Conservation (phyloP, 92 coral and sea anemone genomes). For the Umimayanthus kanabou region DNA sequence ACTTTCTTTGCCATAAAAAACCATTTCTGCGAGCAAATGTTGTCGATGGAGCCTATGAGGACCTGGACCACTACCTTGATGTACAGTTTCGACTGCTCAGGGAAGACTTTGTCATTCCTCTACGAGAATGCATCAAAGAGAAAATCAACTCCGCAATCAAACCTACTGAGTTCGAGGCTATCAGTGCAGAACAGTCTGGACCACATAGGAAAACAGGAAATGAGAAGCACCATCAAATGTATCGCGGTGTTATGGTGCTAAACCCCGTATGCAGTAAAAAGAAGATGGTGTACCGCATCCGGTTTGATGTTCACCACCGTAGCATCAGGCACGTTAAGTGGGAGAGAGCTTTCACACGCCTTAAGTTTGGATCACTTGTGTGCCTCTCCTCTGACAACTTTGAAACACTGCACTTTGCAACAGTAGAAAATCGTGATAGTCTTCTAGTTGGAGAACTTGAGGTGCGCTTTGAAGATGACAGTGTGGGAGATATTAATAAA, state of each 20-base stretch:
- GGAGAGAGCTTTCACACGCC: slow-evolving; percentile 67
- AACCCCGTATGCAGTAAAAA: slow-evolving; percentile 62
- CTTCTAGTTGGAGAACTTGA: slow-evolving; percentile 71
- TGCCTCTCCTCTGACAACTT: slow-evolving; percentile 80
- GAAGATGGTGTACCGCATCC: slow-evolving; percentile 67
- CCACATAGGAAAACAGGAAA: slow-evolving; percentile 8
- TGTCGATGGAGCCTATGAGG: slow-evolving; percentile 56
- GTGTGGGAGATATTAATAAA: slow-evolving; percentile 7
- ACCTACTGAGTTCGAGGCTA: slow-evolving; percentile 35
- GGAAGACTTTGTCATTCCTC: slow-evolving; percentile 78
- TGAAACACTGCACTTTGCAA: slow-evolving; percentile 63
- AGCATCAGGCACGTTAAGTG: slow-evolving; percentile 63
- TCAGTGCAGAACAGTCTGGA: background rate
- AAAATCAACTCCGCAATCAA: slow-evolving; percentile 27
- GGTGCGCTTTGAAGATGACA: slow-evolving; percentile 67
- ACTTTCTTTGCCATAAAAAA: slow-evolving; percentile 52
- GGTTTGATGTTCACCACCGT: slow-evolving; percentile 54
- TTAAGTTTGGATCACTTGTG: slow-evolving; percentile 75
- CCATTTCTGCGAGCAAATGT: slow-evolving; percentile 86
- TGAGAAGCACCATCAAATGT: slow-evolving; percentile 46
- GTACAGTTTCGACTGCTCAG: slow-evolving; percentile 88
- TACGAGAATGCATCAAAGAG: slow-evolving; percentile 67
- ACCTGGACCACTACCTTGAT: slow-evolving; percentile 87
- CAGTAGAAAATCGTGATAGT: slow-evolving; percentile 77
- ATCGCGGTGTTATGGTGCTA: slow-evolving; percentile 62